phyloP scores from a whole-genome alignment of 2,797 vertebrate genomes.

The Euthynnus affinis region DNA sequence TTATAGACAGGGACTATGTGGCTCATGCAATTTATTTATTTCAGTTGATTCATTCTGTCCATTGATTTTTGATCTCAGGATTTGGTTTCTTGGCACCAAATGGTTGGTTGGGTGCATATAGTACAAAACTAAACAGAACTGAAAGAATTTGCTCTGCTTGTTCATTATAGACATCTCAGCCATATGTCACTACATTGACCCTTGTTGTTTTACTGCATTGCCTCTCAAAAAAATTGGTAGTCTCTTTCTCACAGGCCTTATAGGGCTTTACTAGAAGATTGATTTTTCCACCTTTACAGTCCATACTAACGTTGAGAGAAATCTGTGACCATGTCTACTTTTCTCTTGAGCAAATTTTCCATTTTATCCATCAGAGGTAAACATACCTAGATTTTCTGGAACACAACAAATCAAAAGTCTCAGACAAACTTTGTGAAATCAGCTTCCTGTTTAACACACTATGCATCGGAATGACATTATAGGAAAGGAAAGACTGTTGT shows the following conservation, averaged over 20 bases:
- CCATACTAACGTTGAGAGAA: slow-evolving; percentile 1
- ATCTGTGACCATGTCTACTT: slow-evolving; percentile 9
- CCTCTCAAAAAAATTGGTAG: slow-evolving; percentile 3
- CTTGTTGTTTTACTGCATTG: slow-evolving; percentile 43
- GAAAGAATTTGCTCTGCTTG: slow-evolving; percentile 75
- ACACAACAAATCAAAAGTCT: slow-evolving; percentile 4
- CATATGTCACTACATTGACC: slow-evolving; percentile 11
- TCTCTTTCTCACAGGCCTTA: slow-evolving; percentile 1
- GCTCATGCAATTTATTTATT: slow-evolving; percentile 85
- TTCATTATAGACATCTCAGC: slow-evolving; percentile 62
- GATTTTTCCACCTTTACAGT: slow-evolving; percentile 24
- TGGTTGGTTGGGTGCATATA: slow-evolving; percentile 69
- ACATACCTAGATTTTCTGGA: not conserved
- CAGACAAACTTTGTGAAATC: not conserved
- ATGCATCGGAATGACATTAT: not conserved
- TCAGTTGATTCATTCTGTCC: slow-evolving; percentile 83
- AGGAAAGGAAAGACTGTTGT: not conserved
- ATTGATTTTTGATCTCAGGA: slow-evolving; percentile 88
- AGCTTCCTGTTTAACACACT: not conserved
- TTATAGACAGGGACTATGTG: slow-evolving; percentile 67
- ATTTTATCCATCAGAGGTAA: not conserved
- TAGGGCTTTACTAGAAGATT: slow-evolving; percentile 19
- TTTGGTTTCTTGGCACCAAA: slow-evolving; percentile 67
- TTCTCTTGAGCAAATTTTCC: not conserved
- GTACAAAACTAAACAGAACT: slow-evolving; percentile 36